Conservation (phyloP, 2,113 vertebrate genomes). For the Halichoerus grypus region DNA sequence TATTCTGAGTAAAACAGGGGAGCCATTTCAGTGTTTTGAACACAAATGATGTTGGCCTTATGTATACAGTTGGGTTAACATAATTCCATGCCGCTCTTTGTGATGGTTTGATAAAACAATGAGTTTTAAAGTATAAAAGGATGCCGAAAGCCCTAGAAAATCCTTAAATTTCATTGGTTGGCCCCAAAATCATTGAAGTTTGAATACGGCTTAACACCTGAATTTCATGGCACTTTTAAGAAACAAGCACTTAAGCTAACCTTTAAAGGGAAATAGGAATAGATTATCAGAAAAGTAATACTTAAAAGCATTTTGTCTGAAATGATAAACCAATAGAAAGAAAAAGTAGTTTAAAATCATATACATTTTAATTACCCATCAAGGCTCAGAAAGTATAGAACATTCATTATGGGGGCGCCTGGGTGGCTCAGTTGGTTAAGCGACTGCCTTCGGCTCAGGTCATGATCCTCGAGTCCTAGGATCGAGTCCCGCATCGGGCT, state of each 20-base stretch:
- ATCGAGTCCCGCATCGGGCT: no score
- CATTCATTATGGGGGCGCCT: background rate
- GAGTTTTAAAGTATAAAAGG: slow-evolving; percentile 19
- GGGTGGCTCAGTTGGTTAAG: no score
- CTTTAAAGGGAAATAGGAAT: slow-evolving; percentile 8
- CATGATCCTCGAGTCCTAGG: no score
- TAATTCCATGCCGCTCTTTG: background rate
- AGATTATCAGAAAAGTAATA: background rate
- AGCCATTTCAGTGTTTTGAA: background rate
- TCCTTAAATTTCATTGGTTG: background rate
- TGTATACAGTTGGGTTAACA: background rate
- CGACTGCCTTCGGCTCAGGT: no score
- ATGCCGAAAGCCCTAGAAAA: background rate
- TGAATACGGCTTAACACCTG: background rate
- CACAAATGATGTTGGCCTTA: background rate
- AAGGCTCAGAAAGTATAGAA: slow-evolving; percentile 30
- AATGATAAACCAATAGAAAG: slow-evolving; percentile 38
- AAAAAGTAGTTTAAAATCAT: slow-evolving; percentile 56
- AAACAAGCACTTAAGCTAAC: background rate
- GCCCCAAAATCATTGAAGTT: background rate
- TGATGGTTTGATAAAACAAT: background rate
- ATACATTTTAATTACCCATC: slow-evolving; percentile 27
- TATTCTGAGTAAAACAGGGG: background rate
- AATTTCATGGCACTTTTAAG: slow-evolving; percentile 29
- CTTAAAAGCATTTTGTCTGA: background rate